Evolutionary conservation across 2,113 vertebrate genomes (phyloP).

Genomic region (Hymenochirus boettgeri): DNA sequence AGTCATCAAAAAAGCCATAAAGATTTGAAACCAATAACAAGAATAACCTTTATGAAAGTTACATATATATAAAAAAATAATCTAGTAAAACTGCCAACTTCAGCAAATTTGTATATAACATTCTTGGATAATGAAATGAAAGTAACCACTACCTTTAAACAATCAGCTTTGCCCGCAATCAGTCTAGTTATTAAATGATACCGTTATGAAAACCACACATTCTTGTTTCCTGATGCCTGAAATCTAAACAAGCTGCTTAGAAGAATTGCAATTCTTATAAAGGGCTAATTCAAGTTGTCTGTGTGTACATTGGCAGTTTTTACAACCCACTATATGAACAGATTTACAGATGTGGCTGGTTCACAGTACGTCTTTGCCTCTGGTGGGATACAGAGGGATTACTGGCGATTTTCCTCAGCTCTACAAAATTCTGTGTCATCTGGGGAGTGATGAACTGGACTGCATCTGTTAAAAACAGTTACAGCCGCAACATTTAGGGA

Average conservation of each 20-base stretch:
- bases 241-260: constrained; percentile 11
- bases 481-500: background rate
- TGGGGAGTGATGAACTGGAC: background rate
- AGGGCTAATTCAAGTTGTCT: constrained; percentile 25
- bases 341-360: background rate
- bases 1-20: no score
- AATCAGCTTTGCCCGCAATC: constrained; percentile 17
- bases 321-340: background rate
- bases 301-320: constrained; percentile 20
- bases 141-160: constrained; percentile 15
- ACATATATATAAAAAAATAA: no score
- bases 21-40: no score
- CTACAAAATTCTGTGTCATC: background rate
- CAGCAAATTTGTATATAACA: constrained; percentile 5
- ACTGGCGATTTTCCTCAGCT: background rate
- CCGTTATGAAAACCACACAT: constrained; percentile 28
- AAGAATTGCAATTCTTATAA: constrained; percentile 14
- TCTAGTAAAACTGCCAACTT: no score
- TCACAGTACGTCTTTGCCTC: background rate
- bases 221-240: constrained; percentile 16
- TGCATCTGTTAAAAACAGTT: background rate
- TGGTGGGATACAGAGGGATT: background rate
- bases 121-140: background rate
- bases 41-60: no score
- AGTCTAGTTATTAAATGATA: constrained; percentile 16